phyloP scores from a whole-genome alignment of 2,888 invertebrate species.

The Ectemnius lituratus region DNA sequence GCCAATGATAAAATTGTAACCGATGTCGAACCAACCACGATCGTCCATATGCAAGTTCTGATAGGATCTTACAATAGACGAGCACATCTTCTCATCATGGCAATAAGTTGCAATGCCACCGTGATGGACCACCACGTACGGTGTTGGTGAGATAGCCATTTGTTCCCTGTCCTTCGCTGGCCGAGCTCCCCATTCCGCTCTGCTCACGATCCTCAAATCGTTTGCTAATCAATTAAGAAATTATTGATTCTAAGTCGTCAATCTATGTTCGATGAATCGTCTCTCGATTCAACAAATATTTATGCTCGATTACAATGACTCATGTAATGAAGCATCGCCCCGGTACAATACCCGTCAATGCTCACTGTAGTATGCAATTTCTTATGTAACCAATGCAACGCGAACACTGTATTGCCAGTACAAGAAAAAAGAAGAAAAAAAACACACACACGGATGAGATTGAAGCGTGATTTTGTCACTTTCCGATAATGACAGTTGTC shows the following conservation, averaged over 20 bases:
- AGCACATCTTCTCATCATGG: conserved; percentile 63
- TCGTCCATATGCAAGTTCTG: conserved; percentile 75
- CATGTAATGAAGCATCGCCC: conserved; percentile 26
- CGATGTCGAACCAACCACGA: conserved; percentile 76
- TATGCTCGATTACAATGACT: conserved; percentile 17
- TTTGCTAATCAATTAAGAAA: no score
- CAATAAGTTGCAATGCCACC: conserved; percentile 72
- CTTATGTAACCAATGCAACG: no score
- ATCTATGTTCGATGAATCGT: no score
- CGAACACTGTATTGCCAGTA: no score
- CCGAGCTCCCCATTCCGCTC: conserved; percentile 74
- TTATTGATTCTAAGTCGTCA: no score
- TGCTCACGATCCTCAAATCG: conserved; percentile 60
- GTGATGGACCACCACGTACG: conserved; percentile 76
- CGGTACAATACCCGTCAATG: background rate
- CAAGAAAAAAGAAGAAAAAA: no score
- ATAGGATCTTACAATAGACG: conserved; percentile 70
- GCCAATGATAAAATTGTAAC: conserved; percentile 79
- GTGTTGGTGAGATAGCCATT: conserved; percentile 63
- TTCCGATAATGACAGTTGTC: no score
- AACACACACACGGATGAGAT: no score
- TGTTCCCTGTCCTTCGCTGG: conserved; percentile 45
- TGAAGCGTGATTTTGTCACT: no score
- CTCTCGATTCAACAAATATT: conserved; percentile 4
- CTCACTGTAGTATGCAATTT: background rate